Conservation (phyloP, 1,140 invertebrate genomes). For the Drosophila watanabei region DNA sequence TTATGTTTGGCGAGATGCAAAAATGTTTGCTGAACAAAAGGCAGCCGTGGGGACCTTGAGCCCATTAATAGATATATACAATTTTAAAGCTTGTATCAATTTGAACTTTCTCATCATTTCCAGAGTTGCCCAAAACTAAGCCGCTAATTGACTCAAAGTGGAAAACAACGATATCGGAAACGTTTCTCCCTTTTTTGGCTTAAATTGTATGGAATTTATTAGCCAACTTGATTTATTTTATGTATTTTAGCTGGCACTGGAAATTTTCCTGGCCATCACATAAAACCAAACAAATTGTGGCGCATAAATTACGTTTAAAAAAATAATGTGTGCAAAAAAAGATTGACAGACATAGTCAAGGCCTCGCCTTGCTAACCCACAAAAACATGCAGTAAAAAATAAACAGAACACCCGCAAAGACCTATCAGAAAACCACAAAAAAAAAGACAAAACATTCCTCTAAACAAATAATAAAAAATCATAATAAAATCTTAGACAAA, state of each 20-base stretch:
- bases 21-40: conserved; percentile 30
- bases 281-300: conserved; percentile 32
- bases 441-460: conserved; percentile 12
- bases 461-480: conserved; percentile 47
- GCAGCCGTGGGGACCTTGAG: conserved; percentile 27
- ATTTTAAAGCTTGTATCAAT: conserved; percentile 12
- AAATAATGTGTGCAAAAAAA: conserved; percentile 38
- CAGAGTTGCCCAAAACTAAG: conserved; percentile 19
- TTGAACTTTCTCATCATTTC: conserved; percentile 31
- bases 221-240: conserved; percentile 22
- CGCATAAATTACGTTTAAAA: conserved; percentile 37
- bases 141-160: conserved; percentile 27
- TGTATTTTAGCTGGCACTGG: conserved; percentile 12
- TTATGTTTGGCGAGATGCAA: conserved; percentile 43
- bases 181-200: conserved; percentile 9
- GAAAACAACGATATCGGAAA: conserved; percentile 6
- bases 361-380: conserved; percentile 75
- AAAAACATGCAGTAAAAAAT: conserved; percentile 63
- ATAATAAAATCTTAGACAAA: conserved; percentile 35
- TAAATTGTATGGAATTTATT: conserved; percentile 21
- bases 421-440: conserved; percentile 11
- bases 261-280: conserved; percentile 32
- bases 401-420: conserved; percentile 68
- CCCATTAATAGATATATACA: conserved; percentile 29
- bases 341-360: conserved; percentile 60